phyloP scores from a whole-genome alignment of 2,113 vertebrate genomes.

The Chloroceryle aenea region DNA sequence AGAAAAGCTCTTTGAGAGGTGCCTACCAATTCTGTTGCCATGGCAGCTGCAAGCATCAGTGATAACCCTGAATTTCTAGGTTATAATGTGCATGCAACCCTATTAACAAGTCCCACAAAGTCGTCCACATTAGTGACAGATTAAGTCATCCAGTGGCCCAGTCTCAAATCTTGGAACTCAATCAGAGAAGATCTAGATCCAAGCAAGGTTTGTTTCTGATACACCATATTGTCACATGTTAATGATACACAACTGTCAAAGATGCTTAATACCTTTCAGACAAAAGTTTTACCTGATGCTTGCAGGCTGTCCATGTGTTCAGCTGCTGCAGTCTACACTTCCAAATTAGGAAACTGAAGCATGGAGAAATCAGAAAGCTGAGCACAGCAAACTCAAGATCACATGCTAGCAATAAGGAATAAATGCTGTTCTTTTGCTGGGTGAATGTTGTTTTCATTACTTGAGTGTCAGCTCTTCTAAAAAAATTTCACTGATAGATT shows the following conservation, averaged over 20 bases:
- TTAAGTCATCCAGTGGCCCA: conserved; percentile 2
- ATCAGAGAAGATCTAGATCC: conserved; percentile 41
- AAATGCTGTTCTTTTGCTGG: neutral
- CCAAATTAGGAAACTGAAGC: neutral
- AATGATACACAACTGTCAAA: neutral
- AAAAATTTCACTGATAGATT: neutral
- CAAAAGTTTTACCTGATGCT: neutral
- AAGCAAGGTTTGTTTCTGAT: conserved; percentile 7
- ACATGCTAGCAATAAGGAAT: conserved; percentile 1
- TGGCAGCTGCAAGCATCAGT: conserved; percentile 73
- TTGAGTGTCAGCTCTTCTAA: neutral
- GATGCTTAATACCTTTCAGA: neutral
- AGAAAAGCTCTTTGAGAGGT: conserved; percentile 36
- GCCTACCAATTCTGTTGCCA: conserved; percentile 66
- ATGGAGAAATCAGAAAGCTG: neutral
- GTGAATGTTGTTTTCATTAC: conserved; percentile 2
- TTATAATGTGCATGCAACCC: conserved; percentile 52
- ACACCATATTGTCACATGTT: neutral
- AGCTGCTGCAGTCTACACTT: neutral
- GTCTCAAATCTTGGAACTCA: conserved; percentile 57
- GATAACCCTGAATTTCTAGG: conserved; percentile 65
- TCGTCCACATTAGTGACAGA: neutral
- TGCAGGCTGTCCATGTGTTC: neutral
- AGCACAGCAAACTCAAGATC: neutral
- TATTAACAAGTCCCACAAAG: conserved; percentile 62